Percentiles rank a stretch among this genome's conserved stretches.
Evolutionary conservation across 2,888 invertebrate genomes (phyloP).

Genomic region (Lucinisca nassula): DNA sequence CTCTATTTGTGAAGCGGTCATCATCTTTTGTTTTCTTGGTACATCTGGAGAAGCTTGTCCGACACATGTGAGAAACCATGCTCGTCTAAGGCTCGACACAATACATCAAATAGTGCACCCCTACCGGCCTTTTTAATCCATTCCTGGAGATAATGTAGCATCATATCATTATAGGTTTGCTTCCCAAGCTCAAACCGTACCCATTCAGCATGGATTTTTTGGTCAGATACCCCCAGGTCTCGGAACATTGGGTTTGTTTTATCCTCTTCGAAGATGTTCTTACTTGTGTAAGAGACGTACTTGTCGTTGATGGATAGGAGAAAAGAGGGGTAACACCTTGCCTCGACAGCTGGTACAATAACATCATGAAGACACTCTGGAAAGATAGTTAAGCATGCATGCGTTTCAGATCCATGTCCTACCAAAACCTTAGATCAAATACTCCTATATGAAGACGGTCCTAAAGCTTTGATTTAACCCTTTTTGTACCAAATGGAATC

Average conservation of each 20-base stretch:
- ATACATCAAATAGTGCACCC: background rate
- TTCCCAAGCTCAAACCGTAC: background rate
- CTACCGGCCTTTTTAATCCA: background rate
- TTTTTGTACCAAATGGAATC: no score
- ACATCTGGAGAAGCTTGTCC: background rate
- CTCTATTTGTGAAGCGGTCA: no score
- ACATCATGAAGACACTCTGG: no score
- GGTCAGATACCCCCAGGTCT: background rate
- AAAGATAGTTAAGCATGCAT: no score
- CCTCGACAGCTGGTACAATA: no score
- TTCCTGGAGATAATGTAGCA: background rate
- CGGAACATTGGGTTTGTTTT: conserved; percentile 1
- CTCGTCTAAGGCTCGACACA: background rate
- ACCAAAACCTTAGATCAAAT: no score
- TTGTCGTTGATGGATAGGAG: background rate
- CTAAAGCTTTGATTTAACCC: no score
- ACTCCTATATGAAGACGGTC: no score
- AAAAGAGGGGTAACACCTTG: background rate
- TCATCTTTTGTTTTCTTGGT: no score
- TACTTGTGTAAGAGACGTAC: background rate
- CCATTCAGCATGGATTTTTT: background rate
- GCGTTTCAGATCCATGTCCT: no score
- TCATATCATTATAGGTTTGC: background rate
- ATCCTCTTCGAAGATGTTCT: background rate
- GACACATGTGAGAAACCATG: background rate